These are phyloP conservation scores for Machaerirhynchus nigripectus DNA, from an alignment of 2,113 vertebrate species.

Conservation along the genomic window DNA sequence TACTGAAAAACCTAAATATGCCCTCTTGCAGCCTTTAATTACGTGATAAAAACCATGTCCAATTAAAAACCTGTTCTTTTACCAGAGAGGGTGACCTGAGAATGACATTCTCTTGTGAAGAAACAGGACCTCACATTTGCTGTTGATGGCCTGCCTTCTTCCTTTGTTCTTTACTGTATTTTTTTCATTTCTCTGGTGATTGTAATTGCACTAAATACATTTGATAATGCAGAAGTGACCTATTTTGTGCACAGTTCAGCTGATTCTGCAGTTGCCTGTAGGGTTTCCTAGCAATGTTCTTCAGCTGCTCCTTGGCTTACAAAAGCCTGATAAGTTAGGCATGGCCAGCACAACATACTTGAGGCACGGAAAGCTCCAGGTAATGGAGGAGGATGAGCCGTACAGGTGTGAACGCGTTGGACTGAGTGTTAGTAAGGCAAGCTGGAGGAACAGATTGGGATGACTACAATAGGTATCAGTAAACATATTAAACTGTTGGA, in stretches of 20 bases:
- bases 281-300: neutral
- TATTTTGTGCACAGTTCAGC: conserved; percentile 44
- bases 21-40: neutral
- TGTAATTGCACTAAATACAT: conserved; percentile 28
- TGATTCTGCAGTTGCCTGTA: conserved; percentile 10
- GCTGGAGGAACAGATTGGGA: neutral
- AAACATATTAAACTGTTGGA: neutral
- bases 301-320: neutral
- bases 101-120: neutral
- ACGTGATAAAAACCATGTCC: neutral
- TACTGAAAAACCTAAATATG: neutral
- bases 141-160: neutral
- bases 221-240: conserved; percentile 24
- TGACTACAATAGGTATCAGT: neutral
- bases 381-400: neutral
- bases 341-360: neutral
- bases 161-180: neutral
- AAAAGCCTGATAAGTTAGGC: neutral
- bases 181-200: conserved; percentile 8
- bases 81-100: neutral
- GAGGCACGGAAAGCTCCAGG: neutral
- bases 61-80: neutral
- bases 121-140: neutral
- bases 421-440: neutral
- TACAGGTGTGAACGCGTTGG: neutral